Conservation (phyloP, 1,140 invertebrate genomes). For the Steinernema feltiae region DNA sequence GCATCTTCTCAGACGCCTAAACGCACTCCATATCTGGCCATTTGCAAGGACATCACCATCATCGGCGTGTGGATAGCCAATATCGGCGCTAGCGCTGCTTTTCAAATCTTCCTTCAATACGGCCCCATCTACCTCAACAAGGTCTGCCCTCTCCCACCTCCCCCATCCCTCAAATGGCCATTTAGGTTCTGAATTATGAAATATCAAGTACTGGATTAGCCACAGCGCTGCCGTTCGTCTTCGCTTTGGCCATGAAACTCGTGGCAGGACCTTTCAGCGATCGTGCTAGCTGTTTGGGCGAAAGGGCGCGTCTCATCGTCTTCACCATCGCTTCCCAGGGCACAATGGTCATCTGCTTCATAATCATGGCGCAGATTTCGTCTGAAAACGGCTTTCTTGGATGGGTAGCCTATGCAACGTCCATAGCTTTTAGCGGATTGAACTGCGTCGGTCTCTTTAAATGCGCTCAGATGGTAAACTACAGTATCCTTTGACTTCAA, state of each 20-base stretch:
- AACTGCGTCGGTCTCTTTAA: constrained; percentile 35
- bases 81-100: constrained; percentile 21
- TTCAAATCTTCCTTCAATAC: constrained; percentile 27
- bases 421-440: constrained; percentile 32
- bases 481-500: too few species aligned
- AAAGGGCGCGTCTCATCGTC: constrained; percentile 27
- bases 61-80: constrained; percentile 22
- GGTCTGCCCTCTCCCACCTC: too few species aligned
- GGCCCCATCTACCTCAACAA: constrained; percentile 43
- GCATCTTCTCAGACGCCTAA: not conserved
- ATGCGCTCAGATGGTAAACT: constrained; percentile 37
- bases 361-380: constrained; percentile 31
- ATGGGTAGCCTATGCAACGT: constrained; percentile 29
- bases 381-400: constrained; percentile 16
- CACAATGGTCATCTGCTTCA: constrained; percentile 29
- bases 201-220: constrained; percentile 30
- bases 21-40: constrained; percentile 21
- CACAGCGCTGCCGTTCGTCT: constrained; percentile 32
- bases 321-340: constrained; percentile 33
- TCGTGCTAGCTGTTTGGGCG: constrained; percentile 24
- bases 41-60: constrained; percentile 18
- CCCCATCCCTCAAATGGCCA: not conserved
- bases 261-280: constrained; percentile 37
- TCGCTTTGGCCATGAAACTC: constrained; percentile 29
- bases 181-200: constrained; percentile 29